Conservation (phyloP, 1,140 invertebrate species). For the Orchestia grillus region DNA sequence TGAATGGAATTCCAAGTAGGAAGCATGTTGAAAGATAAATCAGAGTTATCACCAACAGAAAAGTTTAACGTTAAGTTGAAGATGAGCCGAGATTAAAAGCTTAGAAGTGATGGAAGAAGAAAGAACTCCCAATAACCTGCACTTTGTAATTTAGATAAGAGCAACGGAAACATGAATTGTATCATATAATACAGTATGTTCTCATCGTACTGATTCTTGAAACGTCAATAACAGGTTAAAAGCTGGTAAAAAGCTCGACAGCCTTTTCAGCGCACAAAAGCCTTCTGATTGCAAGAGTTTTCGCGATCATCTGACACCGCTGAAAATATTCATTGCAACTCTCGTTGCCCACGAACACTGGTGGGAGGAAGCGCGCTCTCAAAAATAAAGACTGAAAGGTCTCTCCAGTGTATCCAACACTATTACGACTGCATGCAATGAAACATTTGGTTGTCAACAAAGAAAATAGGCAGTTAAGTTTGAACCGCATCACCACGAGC, state of each 20-base stretch:
- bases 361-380: no score
- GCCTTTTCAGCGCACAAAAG: not conserved
- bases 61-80: not conserved
- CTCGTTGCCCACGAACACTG: no score
- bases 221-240: not conserved
- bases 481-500: not conserved
- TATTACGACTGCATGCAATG: not conserved
- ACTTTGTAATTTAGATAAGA: no score
- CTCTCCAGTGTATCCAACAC: not conserved
- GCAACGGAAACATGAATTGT: no score
- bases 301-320: no score
- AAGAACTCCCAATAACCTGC: not conserved
- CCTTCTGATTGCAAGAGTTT: not conserved
- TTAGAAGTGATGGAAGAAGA: not conserved
- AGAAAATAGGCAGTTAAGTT: not conserved
- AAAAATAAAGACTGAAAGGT: no score
- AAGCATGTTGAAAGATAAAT: constrained; percentile 29
- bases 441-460: not conserved
- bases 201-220: not conserved
- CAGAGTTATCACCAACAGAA: not conserved
- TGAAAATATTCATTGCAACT: no score
- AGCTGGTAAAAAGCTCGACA: not conserved
- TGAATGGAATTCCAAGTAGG: not conserved
- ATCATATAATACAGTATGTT: no score
- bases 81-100: not conserved